Evolutionary conservation across 2,797 vertebrate species (phyloP).

Genomic region (Cottoperca gobio): DNA sequence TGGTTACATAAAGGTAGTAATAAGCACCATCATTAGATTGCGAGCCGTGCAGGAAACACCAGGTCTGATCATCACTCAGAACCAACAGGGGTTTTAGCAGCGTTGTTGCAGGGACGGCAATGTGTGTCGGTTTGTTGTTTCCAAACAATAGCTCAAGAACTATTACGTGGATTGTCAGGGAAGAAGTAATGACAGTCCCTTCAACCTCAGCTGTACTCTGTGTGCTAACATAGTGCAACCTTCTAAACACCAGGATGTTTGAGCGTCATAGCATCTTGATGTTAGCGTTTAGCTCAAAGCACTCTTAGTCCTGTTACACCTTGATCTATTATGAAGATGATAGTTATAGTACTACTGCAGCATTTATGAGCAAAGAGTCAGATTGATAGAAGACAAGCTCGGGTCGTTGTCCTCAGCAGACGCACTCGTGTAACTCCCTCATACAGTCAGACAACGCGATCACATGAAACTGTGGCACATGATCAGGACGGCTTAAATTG

Average conservation of each 20-base stretch:
- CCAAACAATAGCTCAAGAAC: background rate
- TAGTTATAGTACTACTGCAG: no score
- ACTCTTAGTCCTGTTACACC: no score
- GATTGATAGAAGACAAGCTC: slow-evolving; percentile 1
- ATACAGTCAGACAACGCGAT: slow-evolving; percentile 52
- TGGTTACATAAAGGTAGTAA: slow-evolving; percentile 38
- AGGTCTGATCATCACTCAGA: background rate
- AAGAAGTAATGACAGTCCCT: background rate
- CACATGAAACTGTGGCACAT: slow-evolving; percentile 65
- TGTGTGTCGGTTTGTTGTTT: background rate
- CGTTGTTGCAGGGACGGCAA: background rate
- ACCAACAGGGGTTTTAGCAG: background rate
- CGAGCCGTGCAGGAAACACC: no score
- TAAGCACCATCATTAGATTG: slow-evolving; percentile 23
- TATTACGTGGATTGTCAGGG: background rate
- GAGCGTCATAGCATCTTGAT: background rate
- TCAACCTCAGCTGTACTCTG: background rate
- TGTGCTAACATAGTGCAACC: background rate
- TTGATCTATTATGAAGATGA: no score
- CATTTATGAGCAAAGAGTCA: slow-evolving; percentile 6
- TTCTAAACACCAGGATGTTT: background rate
- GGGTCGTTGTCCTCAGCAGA: slow-evolving; percentile 8
- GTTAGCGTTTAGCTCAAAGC: background rate
- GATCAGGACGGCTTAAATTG: slow-evolving; percentile 56
- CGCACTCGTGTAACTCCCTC: no score